phyloP scores from a whole-genome alignment of 2,113 vertebrate species.

The Toxotes jaculatrix region DNA sequence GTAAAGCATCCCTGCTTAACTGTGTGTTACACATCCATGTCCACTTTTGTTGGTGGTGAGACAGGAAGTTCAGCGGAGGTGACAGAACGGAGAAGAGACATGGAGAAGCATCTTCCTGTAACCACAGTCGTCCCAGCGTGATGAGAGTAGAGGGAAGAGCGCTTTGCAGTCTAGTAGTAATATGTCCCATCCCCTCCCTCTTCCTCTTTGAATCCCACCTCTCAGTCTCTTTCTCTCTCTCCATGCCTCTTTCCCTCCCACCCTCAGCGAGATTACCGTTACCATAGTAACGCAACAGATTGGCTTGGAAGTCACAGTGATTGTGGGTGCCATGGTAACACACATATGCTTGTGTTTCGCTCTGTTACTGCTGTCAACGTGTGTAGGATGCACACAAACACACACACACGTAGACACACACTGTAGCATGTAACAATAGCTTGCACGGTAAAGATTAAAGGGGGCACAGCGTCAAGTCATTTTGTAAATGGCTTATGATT shows the following conservation, averaged over 20 bases:
- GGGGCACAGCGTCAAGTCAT: slow-evolving; percentile 59
- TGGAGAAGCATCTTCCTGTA: slow-evolving; percentile 14
- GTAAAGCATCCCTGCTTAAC: not conserved
- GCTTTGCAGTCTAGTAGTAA: slow-evolving; percentile 44
- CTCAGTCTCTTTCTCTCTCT: slow-evolving; percentile 43
- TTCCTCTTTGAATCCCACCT: slow-evolving; percentile 61
- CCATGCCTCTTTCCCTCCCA: slow-evolving; percentile 49
- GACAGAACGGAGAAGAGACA: not conserved
- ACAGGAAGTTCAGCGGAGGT: slow-evolving; percentile 42
- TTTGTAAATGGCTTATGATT: slow-evolving; percentile 78
- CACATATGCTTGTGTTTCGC: slow-evolving; percentile 79
- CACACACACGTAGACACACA: not conserved
- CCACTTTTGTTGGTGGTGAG: not conserved
- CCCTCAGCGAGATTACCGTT: slow-evolving; percentile 82
- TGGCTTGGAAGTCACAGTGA: slow-evolving; percentile 78
- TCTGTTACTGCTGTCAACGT: slow-evolving; percentile 52
- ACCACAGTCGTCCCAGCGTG: slow-evolving; percentile 24
- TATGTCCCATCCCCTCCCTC: slow-evolving; percentile 51
- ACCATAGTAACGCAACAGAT: slow-evolving; percentile 82
- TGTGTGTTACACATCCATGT: slow-evolving; percentile 2
- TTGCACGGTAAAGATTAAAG: slow-evolving; percentile 63
- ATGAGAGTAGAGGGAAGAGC: slow-evolving; percentile 25
- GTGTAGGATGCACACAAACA: slow-evolving; percentile 47
- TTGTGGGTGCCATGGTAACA: slow-evolving; percentile 84
- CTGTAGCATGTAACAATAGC: slow-evolving; percentile 39